These are phyloP conservation scores for Fragum sueziense DNA, from an alignment of 2,888 invertebrate genomes.

Conservation along the genomic window DNA sequence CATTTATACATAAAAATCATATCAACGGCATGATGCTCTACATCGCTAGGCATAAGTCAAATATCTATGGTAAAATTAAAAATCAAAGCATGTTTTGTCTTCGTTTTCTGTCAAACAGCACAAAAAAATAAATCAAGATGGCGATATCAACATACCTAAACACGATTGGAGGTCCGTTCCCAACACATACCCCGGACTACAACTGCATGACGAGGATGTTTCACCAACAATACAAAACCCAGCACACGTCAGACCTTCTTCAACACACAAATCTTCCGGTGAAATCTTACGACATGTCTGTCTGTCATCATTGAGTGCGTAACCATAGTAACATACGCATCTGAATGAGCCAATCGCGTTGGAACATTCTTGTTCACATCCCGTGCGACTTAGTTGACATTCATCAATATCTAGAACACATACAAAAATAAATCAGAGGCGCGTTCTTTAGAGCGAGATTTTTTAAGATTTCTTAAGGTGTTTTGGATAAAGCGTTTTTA, in stretches of 20 bases:
- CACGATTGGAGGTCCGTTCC: neutral
- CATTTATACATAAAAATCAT: too few relatives aligned
- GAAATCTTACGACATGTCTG: conserved; percentile 38
- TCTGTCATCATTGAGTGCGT: conserved; percentile 38
- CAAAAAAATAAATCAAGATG: too few relatives aligned
- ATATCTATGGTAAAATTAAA: too few relatives aligned
- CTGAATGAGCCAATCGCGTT: conserved; percentile 32
- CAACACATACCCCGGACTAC: neutral
- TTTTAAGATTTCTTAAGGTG: too few relatives aligned
- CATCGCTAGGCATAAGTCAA: too few relatives aligned
- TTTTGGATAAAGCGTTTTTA: too few relatives aligned
- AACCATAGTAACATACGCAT: conserved; percentile 52
- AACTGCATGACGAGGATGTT: neutral
- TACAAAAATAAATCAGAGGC: neutral
- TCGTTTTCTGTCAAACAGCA: too few relatives aligned
- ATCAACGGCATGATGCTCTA: too few relatives aligned
- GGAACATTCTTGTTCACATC: conserved; percentile 48
- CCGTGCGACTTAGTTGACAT: conserved; percentile 33
- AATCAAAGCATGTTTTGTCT: too few relatives aligned
- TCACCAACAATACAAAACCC: neutral
- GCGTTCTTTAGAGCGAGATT: too few relatives aligned
- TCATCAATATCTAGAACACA: conserved; percentile 36
- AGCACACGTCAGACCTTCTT: neutral
- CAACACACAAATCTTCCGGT: neutral
- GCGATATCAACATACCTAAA: too few relatives aligned